Percentiles rank a stretch among this genome's conserved stretches.
phyloP scores from a whole-genome alignment of 2,797 vertebrate species.

The Amniataba percoides region DNA sequence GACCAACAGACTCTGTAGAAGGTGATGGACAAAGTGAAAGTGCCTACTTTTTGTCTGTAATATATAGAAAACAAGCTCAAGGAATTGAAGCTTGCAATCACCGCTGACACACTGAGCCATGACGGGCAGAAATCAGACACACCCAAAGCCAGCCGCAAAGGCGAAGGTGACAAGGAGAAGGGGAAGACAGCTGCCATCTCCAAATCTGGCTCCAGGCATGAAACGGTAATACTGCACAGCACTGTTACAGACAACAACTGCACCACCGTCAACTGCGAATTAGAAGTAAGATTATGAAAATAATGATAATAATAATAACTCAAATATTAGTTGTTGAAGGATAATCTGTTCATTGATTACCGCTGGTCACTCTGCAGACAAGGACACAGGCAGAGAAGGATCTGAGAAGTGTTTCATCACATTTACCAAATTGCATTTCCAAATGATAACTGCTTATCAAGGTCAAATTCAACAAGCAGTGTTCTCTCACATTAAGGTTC shows the following conservation, averaged over 20 bases:
- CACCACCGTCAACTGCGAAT: constrained; percentile 1
- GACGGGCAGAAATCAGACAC: constrained; percentile 79
- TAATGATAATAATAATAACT: neutral
- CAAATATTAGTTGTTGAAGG: neutral
- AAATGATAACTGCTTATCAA: neutral
- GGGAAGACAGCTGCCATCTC: constrained; percentile 76
- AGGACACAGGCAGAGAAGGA: no score
- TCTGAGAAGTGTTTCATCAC: constrained; percentile 1
- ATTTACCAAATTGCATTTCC: constrained; percentile 18
- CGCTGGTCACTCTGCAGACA: neutral
- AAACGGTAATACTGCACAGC: constrained; percentile 67
- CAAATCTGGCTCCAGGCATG: constrained; percentile 73
- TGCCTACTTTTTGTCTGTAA: constrained; percentile 33
- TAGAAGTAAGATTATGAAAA: neutral
- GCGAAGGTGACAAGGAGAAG: constrained; percentile 83
- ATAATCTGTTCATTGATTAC: neutral
- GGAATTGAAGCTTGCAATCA: constrained; percentile 63
- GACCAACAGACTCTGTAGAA: neutral
- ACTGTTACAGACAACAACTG: constrained; percentile 1
- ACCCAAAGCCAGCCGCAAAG: constrained; percentile 81
- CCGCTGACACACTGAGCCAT: constrained; percentile 47
- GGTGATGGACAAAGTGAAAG: neutral
- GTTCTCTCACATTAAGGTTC: neutral
- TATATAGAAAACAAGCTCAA: constrained; percentile 80
- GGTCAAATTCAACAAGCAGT: neutral